Percentiles rank a stretch among this genome's conserved stretches.
phyloP scores from a whole-genome alignment of 2,113 vertebrate species.

The Pimephales promelas region DNA sequence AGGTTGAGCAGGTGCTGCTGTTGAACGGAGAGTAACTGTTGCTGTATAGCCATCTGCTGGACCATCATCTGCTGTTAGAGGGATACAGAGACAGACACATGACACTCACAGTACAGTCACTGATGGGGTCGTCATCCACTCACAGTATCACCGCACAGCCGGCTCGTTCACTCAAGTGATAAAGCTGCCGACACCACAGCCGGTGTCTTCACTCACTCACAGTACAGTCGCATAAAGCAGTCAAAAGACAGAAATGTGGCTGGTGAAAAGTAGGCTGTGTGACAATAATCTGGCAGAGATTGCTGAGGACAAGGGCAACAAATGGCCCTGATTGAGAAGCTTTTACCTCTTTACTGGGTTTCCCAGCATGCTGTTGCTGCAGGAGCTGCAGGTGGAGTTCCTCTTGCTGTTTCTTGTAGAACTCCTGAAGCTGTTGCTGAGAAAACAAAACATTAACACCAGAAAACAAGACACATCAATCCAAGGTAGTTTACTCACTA shows the following conservation, averaged over 20 bases:
- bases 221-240: background rate
- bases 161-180: background rate
- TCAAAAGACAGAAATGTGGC: background rate
- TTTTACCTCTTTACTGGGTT: slow-evolving; percentile 75
- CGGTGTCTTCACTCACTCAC: background rate
- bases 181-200: background rate
- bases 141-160: background rate
- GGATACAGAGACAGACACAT: slow-evolving; percentile 43
- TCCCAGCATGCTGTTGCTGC: slow-evolving; percentile 76
- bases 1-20: slow-evolving; percentile 97
- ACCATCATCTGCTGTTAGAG: slow-evolving; percentile 82
- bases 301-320: background rate
- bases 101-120: background rate
- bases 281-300: background rate
- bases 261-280: background rate
- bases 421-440: slow-evolving; percentile 79
- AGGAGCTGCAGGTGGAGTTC: slow-evolving; percentile 76
- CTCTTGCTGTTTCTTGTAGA: slow-evolving; percentile 80
- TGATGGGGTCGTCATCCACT: background rate
- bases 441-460: slow-evolving; percentile 1
- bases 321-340: background rate
- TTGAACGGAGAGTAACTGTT: slow-evolving; percentile 97
- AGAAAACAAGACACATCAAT: background rate
- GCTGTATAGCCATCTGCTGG: slow-evolving; percentile 96
- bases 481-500: background rate